Conservation (phyloP, 2,797 vertebrate genomes). For the Gymnocypris eckloni region DNA sequence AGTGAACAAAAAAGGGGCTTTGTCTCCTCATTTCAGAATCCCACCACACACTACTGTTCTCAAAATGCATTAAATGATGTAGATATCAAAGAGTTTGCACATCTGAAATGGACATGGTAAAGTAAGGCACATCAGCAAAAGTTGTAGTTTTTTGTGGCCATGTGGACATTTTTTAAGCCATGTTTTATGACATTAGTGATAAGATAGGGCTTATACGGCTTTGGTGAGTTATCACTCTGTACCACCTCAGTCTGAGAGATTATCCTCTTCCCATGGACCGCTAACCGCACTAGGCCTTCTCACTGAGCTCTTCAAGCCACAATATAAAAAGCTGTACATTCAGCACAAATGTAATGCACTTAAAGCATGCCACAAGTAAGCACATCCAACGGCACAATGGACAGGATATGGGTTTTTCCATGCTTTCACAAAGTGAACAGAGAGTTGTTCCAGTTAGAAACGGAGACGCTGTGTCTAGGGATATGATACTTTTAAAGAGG, state of each 20-base stretch:
- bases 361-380: constrained; percentile 79
- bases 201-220: constrained; percentile 61
- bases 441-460: constrained; percentile 88
- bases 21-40: background rate
- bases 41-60: background rate
- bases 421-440: constrained; percentile 83
- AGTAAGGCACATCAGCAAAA: constrained; percentile 40
- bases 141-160: constrained; percentile 21
- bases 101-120: constrained; percentile 28
- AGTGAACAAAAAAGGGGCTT: background rate
- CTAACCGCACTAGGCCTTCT: constrained; percentile 75
- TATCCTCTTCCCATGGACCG: constrained; percentile 71
- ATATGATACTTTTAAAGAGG: constrained; percentile 79
- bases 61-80: background rate
- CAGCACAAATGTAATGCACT: constrained; percentile 83
- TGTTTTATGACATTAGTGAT: constrained; percentile 59
- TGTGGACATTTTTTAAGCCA: constrained; percentile 47
- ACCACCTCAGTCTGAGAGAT: constrained; percentile 70
- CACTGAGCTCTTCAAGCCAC: constrained; percentile 78
- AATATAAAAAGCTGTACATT: constrained; percentile 81
- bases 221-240: constrained; percentile 69
- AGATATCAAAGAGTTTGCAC: constrained; percentile 24
- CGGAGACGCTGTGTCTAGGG: constrained; percentile 86
- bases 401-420: constrained; percentile 92
- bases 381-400: constrained; percentile 75